Conservation (phyloP, 2,797 vertebrate genomes). For the Pseudomugil gertrudae region DNA sequence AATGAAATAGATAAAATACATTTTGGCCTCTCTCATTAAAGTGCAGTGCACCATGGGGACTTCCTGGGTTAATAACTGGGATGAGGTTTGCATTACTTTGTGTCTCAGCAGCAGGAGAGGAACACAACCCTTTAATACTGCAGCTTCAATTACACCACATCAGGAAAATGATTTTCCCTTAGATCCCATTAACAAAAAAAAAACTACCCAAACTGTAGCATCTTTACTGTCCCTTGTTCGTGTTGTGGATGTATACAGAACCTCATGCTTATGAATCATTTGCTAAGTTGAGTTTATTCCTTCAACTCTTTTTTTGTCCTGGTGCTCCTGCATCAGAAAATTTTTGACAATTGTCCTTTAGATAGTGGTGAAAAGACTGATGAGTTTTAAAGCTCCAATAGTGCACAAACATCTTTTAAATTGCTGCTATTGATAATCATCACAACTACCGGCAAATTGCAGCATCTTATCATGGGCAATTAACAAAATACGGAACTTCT, state of each 20-base stretch:
- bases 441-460: slow-evolving; percentile 81
- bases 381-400: slow-evolving; percentile 60
- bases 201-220: slow-evolving; percentile 49
- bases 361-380: slow-evolving; percentile 44
- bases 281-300: slow-evolving; percentile 28
- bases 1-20: slow-evolving; percentile 74
- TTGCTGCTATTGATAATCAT: slow-evolving; percentile 79
- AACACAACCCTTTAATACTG: slow-evolving; percentile 83
- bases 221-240: slow-evolving; percentile 22
- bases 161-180: slow-evolving; percentile 76
- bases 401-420: slow-evolving; percentile 79
- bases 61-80: slow-evolving; percentile 81
- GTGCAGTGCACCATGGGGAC: slow-evolving; percentile 73
- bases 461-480: slow-evolving; percentile 80
- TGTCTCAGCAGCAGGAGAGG: slow-evolving; percentile 77
- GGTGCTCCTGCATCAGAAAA: slow-evolving; percentile 15
- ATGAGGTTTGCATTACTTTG: slow-evolving; percentile 77
- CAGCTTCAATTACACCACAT: slow-evolving; percentile 82
- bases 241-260: slow-evolving; percentile 12
- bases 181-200: slow-evolving; percentile 79
- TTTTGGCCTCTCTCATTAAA: slow-evolving; percentile 81
- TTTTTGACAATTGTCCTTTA: slow-evolving; percentile 53
- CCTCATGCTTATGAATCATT: slow-evolving; percentile 16
- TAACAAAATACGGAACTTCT: slow-evolving; percentile 80
- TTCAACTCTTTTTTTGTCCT: slow-evolving; percentile 8